Evolutionary conservation across 23 tunicate genomes (phyloP), one percentile per base, ranked within the genome.

Genomic region (Halocynthia aurantium): DNA sequence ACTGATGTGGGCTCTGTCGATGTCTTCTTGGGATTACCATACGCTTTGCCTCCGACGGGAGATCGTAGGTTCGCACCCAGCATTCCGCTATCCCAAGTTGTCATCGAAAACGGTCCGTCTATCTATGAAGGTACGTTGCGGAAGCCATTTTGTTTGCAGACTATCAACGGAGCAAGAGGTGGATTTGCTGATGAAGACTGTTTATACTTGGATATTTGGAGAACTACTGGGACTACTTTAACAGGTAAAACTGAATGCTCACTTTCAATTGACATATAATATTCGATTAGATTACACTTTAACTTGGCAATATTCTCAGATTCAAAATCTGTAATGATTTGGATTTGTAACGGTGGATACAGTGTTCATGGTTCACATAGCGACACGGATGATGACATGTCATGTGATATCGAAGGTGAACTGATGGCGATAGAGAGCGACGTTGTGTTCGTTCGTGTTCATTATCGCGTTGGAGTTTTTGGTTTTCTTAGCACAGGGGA

Each of bases 341-440:
- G 78, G 78, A 74, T 74, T 74, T 74, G 78, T 50, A 62, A 74
- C 40, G 78, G 78, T 54, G 78, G 78, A 11, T 44, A 74, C 55
- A 18, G 57, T n/a, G 56, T 74, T 8, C 6, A 17, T 8, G 78
- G 78, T 0, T 64, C 78, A 21, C 78, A 74, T 49, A 54, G 78
- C 19, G 49, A 74, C 18, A 62, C 56, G 18, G 56, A 53, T 15
- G 78, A 74, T 56, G 78, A 74, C 57, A 8, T 15, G 19, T 51
- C 62, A 8, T 74, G 78, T 18, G 78, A 74, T 54, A 49, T 74
- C 9, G 78, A 74, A 8, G 78, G 78, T 54, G 22, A 64, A 74
- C n/a, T 74, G 21, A 74, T 74, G 78, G 78, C 78, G 8, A 54
- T 74, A 5, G 78, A 74, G 55, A 64, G 78, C 31, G 49, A 55